Evolutionary conservation across 2,113 vertebrate species (phyloP), one percentile per base, ranked within the genome.

Genomic region (Lanius collurio): DNA sequence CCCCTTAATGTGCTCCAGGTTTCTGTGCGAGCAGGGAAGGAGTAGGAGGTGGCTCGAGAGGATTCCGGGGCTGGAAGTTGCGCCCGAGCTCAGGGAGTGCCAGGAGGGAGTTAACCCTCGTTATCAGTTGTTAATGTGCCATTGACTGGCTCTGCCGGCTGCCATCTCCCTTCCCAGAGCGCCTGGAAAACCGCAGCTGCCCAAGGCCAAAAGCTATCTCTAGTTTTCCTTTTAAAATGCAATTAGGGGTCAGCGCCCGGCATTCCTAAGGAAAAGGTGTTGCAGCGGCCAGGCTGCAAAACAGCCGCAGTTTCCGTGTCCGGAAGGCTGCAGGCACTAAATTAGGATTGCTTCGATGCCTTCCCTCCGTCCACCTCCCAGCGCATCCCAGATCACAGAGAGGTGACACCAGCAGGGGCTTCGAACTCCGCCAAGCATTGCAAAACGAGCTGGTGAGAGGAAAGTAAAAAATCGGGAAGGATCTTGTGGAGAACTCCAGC

Each of bases 1-100:
- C 27, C 35, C 5, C 71, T 93, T 95, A 76, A 95, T 93, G 91
- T 14, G 82, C 90, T 96, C 94, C 95, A 94, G 82, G 94, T 93
- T 95, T 90, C 79, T 11, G 39, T 12, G 39, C 6, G 22, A 35
- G 44, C 37, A 53, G 37, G 5, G 79, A 35, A 5, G 39, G 93
- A 69, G 46, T 6, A 64, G 2, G 49, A 59, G 63, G 67, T 42
- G 93, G 59, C 19, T 73, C 2, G 20, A n/a, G 81, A 68, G 15
- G 15, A 64, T 39, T 30, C 59, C 21, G 76, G 76, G 80, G 60
- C 44, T 76, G 87, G 73, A 53, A 33, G 87, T 0, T 6, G 70
- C 39, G 20, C 24, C 50, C 35, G 35, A 31, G 15, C 33, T 68
- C n/a, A 4, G 28, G 24, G 9, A 9, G 14, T 13, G 35, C 35